phyloP scores from a whole-genome alignment of 2,888 invertebrate species.

The Drosophila borborema region DNA sequence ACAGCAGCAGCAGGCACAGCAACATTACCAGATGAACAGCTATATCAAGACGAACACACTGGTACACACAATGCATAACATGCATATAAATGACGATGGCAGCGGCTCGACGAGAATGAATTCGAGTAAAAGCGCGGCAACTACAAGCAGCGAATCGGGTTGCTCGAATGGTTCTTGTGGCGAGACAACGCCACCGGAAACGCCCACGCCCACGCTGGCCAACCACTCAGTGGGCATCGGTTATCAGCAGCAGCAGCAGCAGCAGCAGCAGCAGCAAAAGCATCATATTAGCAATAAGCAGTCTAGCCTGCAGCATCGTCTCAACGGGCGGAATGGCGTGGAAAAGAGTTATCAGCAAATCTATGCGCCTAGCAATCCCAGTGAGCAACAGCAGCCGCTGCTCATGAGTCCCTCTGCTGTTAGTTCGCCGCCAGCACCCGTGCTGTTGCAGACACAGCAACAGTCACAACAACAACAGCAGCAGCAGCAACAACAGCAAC shows the following conservation, averaged over 20 bases:
- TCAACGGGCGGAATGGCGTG: constrained; percentile 83
- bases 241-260: constrained; percentile 55
- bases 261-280: constrained; percentile 54
- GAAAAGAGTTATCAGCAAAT: constrained; percentile 72
- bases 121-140: constrained; percentile 79
- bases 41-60: constrained; percentile 69
- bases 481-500: constrained; percentile 53
- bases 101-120: constrained; percentile 68
- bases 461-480: constrained; percentile 63
- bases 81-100: constrained; percentile 72
- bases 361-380: constrained; percentile 66
- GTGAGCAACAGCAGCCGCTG: constrained; percentile 66
- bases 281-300: constrained; percentile 82
- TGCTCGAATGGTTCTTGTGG: constrained; percentile 85
- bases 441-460: constrained; percentile 76
- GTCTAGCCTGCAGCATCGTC: constrained; percentile 79
- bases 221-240: constrained; percentile 59
- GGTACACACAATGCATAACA: constrained; percentile 80
- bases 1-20: constrained; percentile 77
- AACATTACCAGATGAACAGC: constrained; percentile 79
- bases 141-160: constrained; percentile 84
- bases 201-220: constrained; percentile 79
- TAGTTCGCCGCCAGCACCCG: constrained; percentile 70
- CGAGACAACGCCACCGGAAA: constrained; percentile 84
- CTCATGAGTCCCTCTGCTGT: constrained; percentile 83